Conservation (phyloP, 2,113 vertebrate genomes). For the Salvelinus alpinus region DNA sequence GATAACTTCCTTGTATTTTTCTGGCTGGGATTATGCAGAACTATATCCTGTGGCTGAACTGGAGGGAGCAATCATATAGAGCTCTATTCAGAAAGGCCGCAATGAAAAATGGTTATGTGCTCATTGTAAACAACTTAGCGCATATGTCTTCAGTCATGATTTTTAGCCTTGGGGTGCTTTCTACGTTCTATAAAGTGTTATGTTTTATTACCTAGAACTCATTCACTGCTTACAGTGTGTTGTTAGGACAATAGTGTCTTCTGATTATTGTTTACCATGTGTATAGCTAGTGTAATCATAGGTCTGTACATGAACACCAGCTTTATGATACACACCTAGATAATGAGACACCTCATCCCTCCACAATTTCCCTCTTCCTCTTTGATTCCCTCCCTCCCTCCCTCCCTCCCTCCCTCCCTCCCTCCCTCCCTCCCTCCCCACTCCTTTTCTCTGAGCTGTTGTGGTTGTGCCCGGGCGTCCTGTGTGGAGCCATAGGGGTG, state of each 20-base stretch:
- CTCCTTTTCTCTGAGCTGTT: conserved; percentile 8
- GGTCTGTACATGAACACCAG: neutral
- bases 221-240: neutral
- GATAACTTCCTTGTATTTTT: conserved; percentile 28
- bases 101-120: neutral
- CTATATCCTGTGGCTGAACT: neutral
- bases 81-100: neutral
- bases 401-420: neutral
- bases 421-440: neutral
- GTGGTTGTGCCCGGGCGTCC: conserved; percentile 1
- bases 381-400: neutral
- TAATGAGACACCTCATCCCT: neutral
- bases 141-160: neutral
- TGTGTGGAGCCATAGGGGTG: conserved; percentile 28
- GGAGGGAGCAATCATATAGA: neutral
- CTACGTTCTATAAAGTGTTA: conserved; percentile 17
- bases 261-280: neutral
- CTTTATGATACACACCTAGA: neutral
- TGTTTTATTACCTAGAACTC: conserved; percentile 15
- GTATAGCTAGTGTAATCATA: neutral
- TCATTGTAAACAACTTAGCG: neutral
- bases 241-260: neutral
- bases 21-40: neutral
- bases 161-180: conserved; percentile 2
- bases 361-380: neutral